Evolutionary conservation across 1,140 invertebrate genomes (phyloP).

Genomic region (Drosophila kurseongensis): DNA sequence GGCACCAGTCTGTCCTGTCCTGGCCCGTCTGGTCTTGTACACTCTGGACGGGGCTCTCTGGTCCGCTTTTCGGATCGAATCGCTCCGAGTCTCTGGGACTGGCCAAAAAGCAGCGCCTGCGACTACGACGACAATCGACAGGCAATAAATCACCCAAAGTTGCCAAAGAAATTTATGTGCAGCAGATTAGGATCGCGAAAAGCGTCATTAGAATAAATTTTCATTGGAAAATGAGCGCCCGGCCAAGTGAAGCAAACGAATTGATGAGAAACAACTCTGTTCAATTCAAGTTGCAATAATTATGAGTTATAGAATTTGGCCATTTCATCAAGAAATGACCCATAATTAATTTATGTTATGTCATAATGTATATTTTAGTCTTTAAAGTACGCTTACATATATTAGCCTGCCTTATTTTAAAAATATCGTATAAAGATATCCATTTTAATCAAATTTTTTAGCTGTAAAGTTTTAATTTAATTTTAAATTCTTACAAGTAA

Average conservation of each 20-base stretch:
- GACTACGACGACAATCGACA: slow-evolving; percentile 77
- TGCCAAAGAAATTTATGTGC: slow-evolving; percentile 81
- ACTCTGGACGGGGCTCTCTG: slow-evolving; percentile 15
- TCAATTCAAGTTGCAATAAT: slow-evolving; percentile 22
- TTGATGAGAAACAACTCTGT: slow-evolving; percentile 20
- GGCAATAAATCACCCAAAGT: slow-evolving; percentile 82
- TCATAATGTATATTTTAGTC: no score
- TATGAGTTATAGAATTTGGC: slow-evolving; percentile 10
- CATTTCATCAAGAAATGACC: neutral
- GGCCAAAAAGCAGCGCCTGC: slow-evolving; percentile 34
- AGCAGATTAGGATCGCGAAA: slow-evolving; percentile 77
- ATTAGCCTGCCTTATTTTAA: no score
- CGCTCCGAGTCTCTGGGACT: slow-evolving; percentile 22
- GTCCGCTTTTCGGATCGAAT: slow-evolving; percentile 34
- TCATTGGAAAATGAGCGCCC: slow-evolving; percentile 53
- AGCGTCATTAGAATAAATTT: slow-evolving; percentile 79
- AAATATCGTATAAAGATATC: no score
- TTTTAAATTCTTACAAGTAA: no score
- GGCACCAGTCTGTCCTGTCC: slow-evolving; percentile 47
- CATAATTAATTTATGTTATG: no score
- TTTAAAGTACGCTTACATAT: no score
- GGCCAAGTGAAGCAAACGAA: slow-evolving; percentile 16
- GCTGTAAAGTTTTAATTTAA: no score
- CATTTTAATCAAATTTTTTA: no score
- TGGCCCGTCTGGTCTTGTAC: slow-evolving; percentile 17